These are phyloP conservation scores for Pelecanus crispus DNA, from an alignment of 2,113 vertebrate genomes.

Conservation along the genomic window DNA sequence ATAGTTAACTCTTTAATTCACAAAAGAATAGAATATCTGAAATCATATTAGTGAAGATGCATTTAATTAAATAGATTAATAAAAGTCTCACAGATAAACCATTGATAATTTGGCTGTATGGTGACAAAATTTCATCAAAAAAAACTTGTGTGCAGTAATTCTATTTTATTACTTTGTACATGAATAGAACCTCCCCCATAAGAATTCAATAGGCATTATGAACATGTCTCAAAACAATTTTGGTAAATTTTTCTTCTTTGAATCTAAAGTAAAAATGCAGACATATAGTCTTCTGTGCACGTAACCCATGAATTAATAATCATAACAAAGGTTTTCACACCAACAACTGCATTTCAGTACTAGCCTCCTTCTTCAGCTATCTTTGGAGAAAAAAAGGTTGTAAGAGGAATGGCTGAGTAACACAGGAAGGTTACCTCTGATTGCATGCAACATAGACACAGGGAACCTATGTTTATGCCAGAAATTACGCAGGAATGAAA, in stretches of 20 bases:
- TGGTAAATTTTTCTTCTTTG: not conserved
- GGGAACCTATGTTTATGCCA: not conserved
- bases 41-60: not conserved
- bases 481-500: not conserved
- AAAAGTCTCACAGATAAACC: not conserved
- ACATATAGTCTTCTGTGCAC: not conserved
- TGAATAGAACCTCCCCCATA: fast-evolving
- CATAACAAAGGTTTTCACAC: not conserved
- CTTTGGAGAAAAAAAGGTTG: not conserved
- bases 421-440: not conserved
- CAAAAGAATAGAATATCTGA: not conserved
- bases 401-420: not conserved
- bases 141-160: not conserved
- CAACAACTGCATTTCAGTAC: not conserved
- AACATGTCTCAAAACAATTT: not conserved
- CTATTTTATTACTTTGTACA: not conserved
- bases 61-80: not conserved
- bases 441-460: not conserved
- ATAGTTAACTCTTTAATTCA: not conserved
- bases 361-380: not conserved
- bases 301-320: not conserved
- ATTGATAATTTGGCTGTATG: not conserved
- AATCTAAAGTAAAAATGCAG: not conserved
- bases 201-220: not conserved
- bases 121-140: not conserved